Evolutionary conservation across 2,113 vertebrate species (phyloP), one percentile per base, ranked within the genome.

Genomic region (Oenanthe melanoleuca): DNA sequence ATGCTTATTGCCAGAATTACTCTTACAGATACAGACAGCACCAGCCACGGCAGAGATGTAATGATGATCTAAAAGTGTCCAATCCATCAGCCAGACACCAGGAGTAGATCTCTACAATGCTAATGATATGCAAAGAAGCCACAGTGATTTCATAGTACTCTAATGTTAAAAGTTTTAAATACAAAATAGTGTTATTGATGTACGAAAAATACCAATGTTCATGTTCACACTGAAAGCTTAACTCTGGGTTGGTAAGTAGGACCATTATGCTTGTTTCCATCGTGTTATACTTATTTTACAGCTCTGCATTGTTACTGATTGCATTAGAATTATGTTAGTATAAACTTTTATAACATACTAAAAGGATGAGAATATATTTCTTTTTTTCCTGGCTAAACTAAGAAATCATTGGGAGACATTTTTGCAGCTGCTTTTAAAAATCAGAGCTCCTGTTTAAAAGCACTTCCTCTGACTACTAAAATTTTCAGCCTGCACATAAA

Each of bases 381-480:
- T 73, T 91, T 87, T 86, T 64, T 84, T 67, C 26, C 50, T 85
- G 22, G 24, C 23, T 82, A 77, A 95, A 89, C 80, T 57, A 85
- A 80, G 34, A 69, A 73, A 91, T 47, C 70, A 59, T 5, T 31
- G 19, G 33, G 29, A 89, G 25, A 57, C 34, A 29, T 37, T 92
- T 93, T 80, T 87, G 79, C 50, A 89, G 66, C 60, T 79, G 55
- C 80, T 87, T 95, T 57, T 69, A 91, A 86, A 91, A 89, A 87
- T 50, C 70, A 92, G 57, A 92, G 53, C 29, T 81, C 17, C 63
- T 64, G 60, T 59, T 72, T 80, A 81, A 64, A 85, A 72, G 65
- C 37, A 60, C 11, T 69, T 84, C 14, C 66, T 81, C 53, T 87
- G 66, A 38, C 78, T 64, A n/a, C 57, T 57, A 38, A 74, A 79